A percentile compares a stretch with the other conserved stretches of the same genome.
phyloP scores from a whole-genome alignment of 2,797 vertebrate genomes.

The Chelidonichthys spinosus region DNA sequence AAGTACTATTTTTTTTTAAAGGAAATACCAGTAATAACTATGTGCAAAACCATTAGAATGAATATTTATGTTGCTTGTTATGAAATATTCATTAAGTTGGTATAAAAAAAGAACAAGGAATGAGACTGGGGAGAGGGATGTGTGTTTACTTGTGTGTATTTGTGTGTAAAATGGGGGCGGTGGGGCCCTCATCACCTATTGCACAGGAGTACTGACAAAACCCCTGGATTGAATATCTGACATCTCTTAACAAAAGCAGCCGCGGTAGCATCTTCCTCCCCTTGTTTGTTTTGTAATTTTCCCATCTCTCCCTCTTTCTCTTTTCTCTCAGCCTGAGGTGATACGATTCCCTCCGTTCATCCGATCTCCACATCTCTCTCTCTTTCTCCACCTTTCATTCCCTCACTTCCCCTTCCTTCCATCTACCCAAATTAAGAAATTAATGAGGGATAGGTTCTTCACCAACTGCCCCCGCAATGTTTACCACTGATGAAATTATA shows the following conservation, averaged over 20 bases:
- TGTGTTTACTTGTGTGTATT: slow-evolving; percentile 65
- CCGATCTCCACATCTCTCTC: slow-evolving; percentile 82
- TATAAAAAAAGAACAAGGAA: slow-evolving; percentile 80
- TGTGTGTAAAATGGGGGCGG: slow-evolving; percentile 73
- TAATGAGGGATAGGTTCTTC: slow-evolving; percentile 98
- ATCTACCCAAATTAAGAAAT: slow-evolving; percentile 99
- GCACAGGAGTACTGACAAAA: slow-evolving; percentile 88
- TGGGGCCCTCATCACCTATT: slow-evolving; percentile 72
- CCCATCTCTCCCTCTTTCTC: slow-evolving; percentile 74
- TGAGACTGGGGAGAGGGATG: slow-evolving; percentile 64
- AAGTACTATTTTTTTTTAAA: slow-evolving; percentile 91
- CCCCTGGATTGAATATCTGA: slow-evolving; percentile 93
- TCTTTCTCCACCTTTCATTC: slow-evolving; percentile 75
- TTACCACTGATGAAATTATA: slow-evolving; percentile 99
- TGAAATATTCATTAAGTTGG: slow-evolving; percentile 98
- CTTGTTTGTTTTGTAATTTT: slow-evolving; percentile 78
- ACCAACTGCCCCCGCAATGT: slow-evolving; percentile 95
- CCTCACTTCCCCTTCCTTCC: slow-evolving; percentile 86
- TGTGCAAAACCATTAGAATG: slow-evolving; percentile 98
- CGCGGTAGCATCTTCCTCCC: slow-evolving; percentile 83
- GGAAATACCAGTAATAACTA: slow-evolving; percentile 96
- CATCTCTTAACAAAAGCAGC: slow-evolving; percentile 89
- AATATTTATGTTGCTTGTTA: slow-evolving; percentile 97
- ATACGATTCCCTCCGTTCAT: slow-evolving; percentile 87
- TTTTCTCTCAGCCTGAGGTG: slow-evolving; percentile 84